Conservation (phyloP, 53 echinoderm and acorn worm species). For the Patiria pectinifera region DNA sequence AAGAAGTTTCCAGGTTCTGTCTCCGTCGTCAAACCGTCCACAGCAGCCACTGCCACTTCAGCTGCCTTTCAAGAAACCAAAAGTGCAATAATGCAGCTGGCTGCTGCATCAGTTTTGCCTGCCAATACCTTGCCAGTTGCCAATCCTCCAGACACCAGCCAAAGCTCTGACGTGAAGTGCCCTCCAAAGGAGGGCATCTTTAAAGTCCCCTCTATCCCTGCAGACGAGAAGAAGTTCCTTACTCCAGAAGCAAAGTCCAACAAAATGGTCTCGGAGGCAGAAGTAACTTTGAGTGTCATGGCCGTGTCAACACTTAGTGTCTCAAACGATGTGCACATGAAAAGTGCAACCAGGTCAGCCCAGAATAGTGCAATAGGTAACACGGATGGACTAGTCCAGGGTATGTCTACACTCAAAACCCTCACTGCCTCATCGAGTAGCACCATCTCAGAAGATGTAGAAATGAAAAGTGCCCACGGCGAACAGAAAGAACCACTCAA, state of each 20-base stretch:
- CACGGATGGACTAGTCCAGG: not conserved
- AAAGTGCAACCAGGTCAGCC: conserved; percentile 61
- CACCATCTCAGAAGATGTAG: conserved; percentile 64
- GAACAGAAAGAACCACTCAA: conserved; percentile 46
- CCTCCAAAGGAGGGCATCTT: conserved; percentile 29
- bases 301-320: conserved; percentile 18
- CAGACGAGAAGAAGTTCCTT: conserved; percentile 30
- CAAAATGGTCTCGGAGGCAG: not conserved
- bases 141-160: not conserved
- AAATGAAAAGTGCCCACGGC: conserved; percentile 88
- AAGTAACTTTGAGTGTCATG: conserved; percentile 20
- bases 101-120: not conserved
- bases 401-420: not conserved
- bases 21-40: conserved; percentile 35
- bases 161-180: not conserved
- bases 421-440: conserved; percentile 11
- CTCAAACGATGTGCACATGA: conserved; percentile 68
- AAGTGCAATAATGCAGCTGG: not conserved
- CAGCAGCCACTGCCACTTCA: conserved; percentile 16
- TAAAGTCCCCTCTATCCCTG: conserved; percentile 50
- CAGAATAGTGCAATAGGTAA: conserved; percentile 12
- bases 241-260: not conserved
- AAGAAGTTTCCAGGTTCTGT: conserved; percentile 51
- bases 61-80: conserved; percentile 25
- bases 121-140: conserved; percentile 14